phyloP scores from a whole-genome alignment of 2,888 invertebrate genomes.

The Linyphia triangularis region DNA sequence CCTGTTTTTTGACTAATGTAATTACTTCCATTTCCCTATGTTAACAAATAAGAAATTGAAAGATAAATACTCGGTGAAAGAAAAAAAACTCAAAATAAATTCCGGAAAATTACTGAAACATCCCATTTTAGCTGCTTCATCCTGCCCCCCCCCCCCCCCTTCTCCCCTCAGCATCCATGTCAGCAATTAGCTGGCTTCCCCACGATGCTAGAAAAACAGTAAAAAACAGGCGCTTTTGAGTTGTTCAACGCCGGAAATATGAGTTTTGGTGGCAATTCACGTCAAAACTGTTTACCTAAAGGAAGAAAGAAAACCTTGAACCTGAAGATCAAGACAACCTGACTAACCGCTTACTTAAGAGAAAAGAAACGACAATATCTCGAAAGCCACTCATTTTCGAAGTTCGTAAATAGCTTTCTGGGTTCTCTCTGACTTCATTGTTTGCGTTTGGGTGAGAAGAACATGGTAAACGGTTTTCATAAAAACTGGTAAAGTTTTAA shows the following conservation, averaged over 20 bases:
- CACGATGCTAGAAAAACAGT: background rate
- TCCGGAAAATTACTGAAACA: no score
- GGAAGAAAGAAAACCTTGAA: slow-evolving; percentile 30
- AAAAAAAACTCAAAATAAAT: background rate
- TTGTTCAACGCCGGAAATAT: slow-evolving; percentile 14
- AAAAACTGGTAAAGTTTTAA: background rate
- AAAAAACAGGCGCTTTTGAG: background rate
- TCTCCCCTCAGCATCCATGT: background rate
- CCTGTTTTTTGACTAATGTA: no score
- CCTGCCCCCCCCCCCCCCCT: no score
- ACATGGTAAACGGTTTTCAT: background rate
- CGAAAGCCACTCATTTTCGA: background rate
- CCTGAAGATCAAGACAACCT: slow-evolving; percentile 15
- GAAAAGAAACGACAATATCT: slow-evolving; percentile 3
- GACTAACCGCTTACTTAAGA: slow-evolving; percentile 1
- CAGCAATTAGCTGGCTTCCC: background rate
- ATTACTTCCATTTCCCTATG: no score
- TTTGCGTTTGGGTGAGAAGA: background rate
- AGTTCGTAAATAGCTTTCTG: slow-evolving; percentile 15
- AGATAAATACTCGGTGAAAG: no score
- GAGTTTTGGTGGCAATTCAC: background rate
- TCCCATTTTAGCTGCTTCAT: background rate
- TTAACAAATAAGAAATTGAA: no score
- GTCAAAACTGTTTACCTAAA: slow-evolving; percentile 24
- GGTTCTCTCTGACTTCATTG: background rate